These are phyloP conservation scores for Holothuria leucospilota DNA, from an alignment of 53 echinoderm and acorn worm genomes.

Conservation along the genomic window DNA sequence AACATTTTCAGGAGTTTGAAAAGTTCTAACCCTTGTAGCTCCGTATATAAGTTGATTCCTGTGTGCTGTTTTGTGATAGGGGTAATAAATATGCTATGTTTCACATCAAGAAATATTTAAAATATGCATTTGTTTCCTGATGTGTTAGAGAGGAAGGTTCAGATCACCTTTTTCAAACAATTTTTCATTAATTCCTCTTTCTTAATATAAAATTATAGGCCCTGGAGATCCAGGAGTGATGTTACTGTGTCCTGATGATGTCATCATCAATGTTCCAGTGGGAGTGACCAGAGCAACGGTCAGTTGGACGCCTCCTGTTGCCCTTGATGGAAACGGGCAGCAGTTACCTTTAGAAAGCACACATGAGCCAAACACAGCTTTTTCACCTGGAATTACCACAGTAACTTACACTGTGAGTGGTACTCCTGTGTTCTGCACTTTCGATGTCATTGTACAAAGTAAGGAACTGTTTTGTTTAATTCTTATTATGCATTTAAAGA, in stretches of 20 bases:
- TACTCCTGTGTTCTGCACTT: not conserved
- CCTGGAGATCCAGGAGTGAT: conserved; percentile 15
- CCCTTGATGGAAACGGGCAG: not conserved
- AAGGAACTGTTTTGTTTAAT: not conserved
- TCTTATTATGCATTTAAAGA: too few species aligned
- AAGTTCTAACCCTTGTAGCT: too few species aligned
- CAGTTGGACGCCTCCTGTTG: conserved; percentile 24
- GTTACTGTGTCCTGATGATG: conserved; percentile 14
- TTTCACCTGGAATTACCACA: not conserved
- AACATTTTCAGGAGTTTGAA: too few species aligned
- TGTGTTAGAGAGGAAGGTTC: too few species aligned
- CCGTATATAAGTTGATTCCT: too few species aligned
- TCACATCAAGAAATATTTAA: too few species aligned
- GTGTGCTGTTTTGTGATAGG: too few species aligned
- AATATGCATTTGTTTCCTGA: too few species aligned
- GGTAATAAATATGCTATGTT: too few species aligned
- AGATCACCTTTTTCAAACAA: too few species aligned
- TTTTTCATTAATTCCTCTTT: too few species aligned
- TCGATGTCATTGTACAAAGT: conserved; percentile 39
- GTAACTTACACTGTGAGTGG: conserved; percentile 34
- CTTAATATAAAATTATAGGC: not conserved
- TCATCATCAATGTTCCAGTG: not conserved
- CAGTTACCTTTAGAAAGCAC: conserved; percentile 1
- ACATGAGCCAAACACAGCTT: conserved; percentile 34
- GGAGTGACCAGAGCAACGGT: conserved; percentile 36